A percentile compares a stretch with the other conserved stretches of the same genome.
Evolutionary conservation across 2,888 invertebrate species (phyloP).

Genomic region (Plebejus melissa): DNA sequence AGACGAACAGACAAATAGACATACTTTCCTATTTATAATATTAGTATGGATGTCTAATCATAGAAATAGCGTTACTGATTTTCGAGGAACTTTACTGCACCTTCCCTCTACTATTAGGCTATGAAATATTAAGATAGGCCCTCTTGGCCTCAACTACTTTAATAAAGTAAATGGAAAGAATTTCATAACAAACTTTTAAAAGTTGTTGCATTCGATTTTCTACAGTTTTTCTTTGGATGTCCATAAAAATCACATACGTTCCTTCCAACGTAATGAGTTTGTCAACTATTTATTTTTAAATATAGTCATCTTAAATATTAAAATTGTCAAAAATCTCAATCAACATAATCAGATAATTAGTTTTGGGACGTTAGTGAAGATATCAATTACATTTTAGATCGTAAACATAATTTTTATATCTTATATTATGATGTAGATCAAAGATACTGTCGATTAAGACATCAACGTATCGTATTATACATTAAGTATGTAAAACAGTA

Average conservation of each 20-base stretch:
- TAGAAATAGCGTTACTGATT: too few species aligned
- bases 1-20: too few species aligned
- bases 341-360: slow-evolving; percentile 8
- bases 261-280: neutral
- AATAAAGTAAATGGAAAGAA: neutral
- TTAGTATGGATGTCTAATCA: too few species aligned
- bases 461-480: neutral
- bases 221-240: neutral
- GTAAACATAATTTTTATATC: slow-evolving; percentile 17
- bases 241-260: neutral
- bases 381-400: slow-evolving; percentile 17
- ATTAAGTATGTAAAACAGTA: neutral
- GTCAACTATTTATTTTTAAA: neutral
- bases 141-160: neutral
- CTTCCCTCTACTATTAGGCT: neutral
- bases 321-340: slow-evolving; percentile 1
- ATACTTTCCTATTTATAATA: too few species aligned
- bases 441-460: neutral
- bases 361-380: neutral
- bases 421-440: slow-evolving; percentile 4
- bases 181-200: neutral
- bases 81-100: neutral
- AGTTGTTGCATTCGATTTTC: neutral
- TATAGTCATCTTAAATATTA: neutral
- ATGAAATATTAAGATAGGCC: neutral